Conservation (phyloP, 2,888 invertebrate genomes). For the Tetragonula carbonaria region DNA sequence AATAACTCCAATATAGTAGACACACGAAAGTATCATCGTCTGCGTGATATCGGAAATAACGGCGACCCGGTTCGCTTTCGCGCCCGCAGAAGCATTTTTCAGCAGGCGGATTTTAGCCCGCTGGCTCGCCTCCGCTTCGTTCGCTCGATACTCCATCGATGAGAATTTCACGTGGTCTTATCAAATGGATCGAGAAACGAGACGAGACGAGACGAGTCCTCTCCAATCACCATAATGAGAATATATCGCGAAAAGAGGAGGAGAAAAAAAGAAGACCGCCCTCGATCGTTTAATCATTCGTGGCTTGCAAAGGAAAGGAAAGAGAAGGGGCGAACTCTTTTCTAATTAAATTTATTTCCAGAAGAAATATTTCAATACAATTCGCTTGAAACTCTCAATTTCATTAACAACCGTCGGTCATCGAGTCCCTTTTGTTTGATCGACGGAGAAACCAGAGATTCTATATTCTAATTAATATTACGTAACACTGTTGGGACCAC, state of each 20-base stretch:
- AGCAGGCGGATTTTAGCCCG: background rate
- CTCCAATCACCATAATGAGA: background rate
- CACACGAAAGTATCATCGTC: slow-evolving; percentile 45
- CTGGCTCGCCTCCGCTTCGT: background rate
- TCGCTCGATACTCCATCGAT: background rate
- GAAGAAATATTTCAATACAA: background rate
- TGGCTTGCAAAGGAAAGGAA: too few species aligned
- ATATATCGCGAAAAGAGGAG: background rate
- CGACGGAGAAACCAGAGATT: background rate
- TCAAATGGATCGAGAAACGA: slow-evolving; percentile 6
- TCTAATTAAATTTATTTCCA: background rate
- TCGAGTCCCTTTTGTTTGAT: background rate
- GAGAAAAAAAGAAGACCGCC: background rate
- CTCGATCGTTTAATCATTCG: background rate
- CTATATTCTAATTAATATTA: background rate
- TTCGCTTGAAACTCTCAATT: background rate
- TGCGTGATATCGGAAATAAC: slow-evolving; percentile 53
- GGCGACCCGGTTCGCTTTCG: slow-evolving; percentile 43
- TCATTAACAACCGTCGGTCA: background rate
- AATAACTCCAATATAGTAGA: slow-evolving; percentile 34
- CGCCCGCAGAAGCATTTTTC: slow-evolving; percentile 39
- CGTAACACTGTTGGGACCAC: too few species aligned
- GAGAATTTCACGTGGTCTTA: background rate
- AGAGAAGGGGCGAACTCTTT: background rate
- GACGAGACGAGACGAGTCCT: too few species aligned